Base-by-base conservation (phyloP, 1,140 invertebrate genomes). In the Papilio polyxenes region DNA sequence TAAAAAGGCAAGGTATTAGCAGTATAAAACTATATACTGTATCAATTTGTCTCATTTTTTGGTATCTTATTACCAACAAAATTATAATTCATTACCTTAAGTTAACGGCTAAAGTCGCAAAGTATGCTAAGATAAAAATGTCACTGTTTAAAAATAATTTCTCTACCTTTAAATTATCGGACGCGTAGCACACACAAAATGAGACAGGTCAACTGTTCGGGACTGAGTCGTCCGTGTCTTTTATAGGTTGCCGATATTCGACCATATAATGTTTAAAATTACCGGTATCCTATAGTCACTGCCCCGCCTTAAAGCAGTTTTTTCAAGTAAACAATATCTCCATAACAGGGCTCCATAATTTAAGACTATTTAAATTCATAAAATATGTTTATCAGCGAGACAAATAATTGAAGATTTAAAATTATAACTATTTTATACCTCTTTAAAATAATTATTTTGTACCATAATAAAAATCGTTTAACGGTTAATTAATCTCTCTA, bases 161-260 rank as follows among this genome's bases (percentile, higher is more conserved):
- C 89, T 91, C 91, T 91, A 87, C 87, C 86, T 84, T 69, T 69
- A 51, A 85, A 85, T 87, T 85, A 83, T 83, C 82, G 74, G 77
- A 82, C 82, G 82, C 83, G 82, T 85, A 82, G 81, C 85, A 90
- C 86, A 82, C 85, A 89, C 85, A 87, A 89, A 87, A 85, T 69
- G 82, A 76, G 84, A 88, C 84, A 88, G 84, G 83, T 87, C 84
- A 87, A 89, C 86, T 90, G 89, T 84, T 83, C 84, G 83, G 13
- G 65, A 48, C 82, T 79, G 84, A 90, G 89, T 90, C 88, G 86
- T 59, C 84, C 75, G 82, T 84, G 85, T 89, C 88, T 91, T 92
- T 91, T 93, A 93, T 93, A 93, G 92, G 90, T 91, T 88, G 90
- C 44, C 77, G 74, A 83, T 81, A 89, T 85, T 83, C 85, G 81